Evolutionary conservation across 2,113 vertebrate genomes (phyloP), one percentile per base, ranked within the genome.

Genomic region (Arizona elegans): DNA sequence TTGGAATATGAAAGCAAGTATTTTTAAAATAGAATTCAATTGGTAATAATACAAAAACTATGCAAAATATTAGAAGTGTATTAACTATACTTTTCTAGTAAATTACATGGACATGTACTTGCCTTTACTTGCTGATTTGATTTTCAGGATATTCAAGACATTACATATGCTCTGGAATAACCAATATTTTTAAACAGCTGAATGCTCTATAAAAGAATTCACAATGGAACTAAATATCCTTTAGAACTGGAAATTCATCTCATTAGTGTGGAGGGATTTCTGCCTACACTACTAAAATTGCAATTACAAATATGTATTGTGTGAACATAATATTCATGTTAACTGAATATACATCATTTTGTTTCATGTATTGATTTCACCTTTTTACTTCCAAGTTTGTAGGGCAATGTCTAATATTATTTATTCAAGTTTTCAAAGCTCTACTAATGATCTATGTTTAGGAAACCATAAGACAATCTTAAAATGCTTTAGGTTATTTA

Each of bases 271-370:
- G 24, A 26, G 13, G 86, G 11, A 29, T 81, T 38, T 23, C 54
- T 29, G 23, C 8, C 53, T 58, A 56, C 23, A 86, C 33, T 38
- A 85, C 47, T 38, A 33, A 15, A 91, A 15, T 86, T 26, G 75
- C 96, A 96, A 95, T 95, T 95, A 96, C 94, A 95, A 93, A 94
- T 94, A 94, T 94, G 94, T 95, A 95, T 94, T 96, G 95, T 94
- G 91, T 95, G 93, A 95, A 95, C 19, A 93, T 75, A 95, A 87
- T 94, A 90, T 29, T 55, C 95, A 94, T 94, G 93, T 96, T 93
- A 94, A 95, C 70, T 93, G 58, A 17, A 26, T 47, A 13, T 38
- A 38, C 54, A 53, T n/a, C 33, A 70, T 94, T 95, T 93, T 92
- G 86, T 96, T 87, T 95, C 89, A 87, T 93, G 86, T 93, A 85